Percentiles rank a stretch among this genome's conserved stretches.
Conservation (phyloP, 2,797 vertebrate species). For the Perodicticus potto region DNA sequence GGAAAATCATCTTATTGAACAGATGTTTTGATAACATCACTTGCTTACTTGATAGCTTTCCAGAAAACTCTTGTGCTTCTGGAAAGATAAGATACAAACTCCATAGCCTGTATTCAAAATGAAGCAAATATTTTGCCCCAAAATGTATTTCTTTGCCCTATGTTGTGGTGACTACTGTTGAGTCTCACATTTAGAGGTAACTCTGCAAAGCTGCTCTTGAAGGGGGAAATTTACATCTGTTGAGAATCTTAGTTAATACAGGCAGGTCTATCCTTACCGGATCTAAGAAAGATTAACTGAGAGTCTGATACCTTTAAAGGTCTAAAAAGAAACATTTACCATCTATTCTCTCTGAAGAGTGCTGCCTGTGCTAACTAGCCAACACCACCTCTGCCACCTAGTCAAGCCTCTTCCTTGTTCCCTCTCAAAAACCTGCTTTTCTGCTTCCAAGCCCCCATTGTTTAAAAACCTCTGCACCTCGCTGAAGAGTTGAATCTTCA, state of each 20-base stretch:
- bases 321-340: too few species aligned
- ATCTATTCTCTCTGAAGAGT: too few species aligned
- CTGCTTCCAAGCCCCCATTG: background rate
- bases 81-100: constrained; percentile 22
- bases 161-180: background rate
- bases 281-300: too few species aligned
- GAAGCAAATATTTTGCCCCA: background rate
- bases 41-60: constrained; percentile 2
- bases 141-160: background rate
- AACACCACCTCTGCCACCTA: background rate
- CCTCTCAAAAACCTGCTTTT: background rate
- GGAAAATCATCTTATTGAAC: constrained; percentile 16
- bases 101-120: background rate
- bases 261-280: too few species aligned
- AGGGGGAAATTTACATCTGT: too few species aligned
- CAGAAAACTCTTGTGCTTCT: background rate
- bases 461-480: background rate
- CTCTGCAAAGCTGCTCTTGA: too few species aligned
- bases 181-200: too few species aligned
- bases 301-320: too few species aligned
- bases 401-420: background rate
- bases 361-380: too few species aligned
- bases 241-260: too few species aligned
- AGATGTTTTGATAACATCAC: background rate
- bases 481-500: background rate